Percentiles rank a stretch among this genome's conserved stretches.
Evolutionary conservation across 2,888 invertebrate species (phyloP).

Genomic region (Strigamia crassipes): DNA sequence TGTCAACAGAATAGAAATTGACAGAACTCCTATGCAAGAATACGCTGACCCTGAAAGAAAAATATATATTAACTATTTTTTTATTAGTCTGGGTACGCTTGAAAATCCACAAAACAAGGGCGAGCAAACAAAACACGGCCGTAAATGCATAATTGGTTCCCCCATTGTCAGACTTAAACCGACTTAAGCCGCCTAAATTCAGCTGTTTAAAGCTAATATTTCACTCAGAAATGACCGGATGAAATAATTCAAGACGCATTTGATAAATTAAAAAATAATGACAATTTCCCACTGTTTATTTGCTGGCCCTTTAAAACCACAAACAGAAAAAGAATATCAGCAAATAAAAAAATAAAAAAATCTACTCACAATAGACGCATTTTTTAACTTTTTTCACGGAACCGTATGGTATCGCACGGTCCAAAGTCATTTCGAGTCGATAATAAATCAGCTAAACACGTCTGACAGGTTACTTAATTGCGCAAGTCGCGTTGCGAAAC

Average conservation of each 20-base stretch:
- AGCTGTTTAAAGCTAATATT: neutral
- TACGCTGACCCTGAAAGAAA: neutral
- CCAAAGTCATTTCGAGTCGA: neutral
- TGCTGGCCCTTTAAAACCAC: no score
- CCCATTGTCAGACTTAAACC: neutral
- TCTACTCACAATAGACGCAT: constrained; percentile 12
- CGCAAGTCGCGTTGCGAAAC: neutral
- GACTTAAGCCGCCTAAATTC: constrained; percentile 7
- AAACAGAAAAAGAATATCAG: no score
- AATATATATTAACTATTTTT: neutral
- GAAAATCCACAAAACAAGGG: neutral
- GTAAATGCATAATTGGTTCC: constrained; percentile 4
- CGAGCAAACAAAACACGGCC: neutral
- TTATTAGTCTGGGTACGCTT: neutral
- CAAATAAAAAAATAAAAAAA: neutral
- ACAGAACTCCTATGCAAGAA: constrained; percentile 1
- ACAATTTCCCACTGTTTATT: neutral
- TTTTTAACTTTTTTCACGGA: neutral
- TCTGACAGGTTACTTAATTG: neutral
- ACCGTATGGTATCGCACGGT: neutral
- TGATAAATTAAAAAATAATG: neutral
- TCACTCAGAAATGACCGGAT: constrained; percentile 18
- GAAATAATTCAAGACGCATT: neutral
- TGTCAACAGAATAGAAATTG: neutral
- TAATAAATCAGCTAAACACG: neutral